Base-by-base conservation (phyloP, 2,888 invertebrate species). In the Drosophila paracracens region DNA sequence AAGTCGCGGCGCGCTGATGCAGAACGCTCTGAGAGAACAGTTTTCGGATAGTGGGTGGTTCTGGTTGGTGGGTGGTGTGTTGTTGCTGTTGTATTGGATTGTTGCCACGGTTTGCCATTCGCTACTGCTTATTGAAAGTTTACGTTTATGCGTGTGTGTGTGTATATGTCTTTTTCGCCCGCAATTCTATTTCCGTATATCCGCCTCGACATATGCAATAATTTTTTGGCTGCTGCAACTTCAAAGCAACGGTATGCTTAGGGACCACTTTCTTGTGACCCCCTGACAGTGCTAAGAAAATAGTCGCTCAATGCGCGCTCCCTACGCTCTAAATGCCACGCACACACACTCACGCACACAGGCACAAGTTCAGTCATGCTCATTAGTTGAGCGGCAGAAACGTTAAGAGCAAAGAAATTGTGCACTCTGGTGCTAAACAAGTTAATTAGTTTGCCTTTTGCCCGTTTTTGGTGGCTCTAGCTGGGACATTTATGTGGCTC, bases 401-500 rank as follows among this genome's bases (percentile, higher is more conserved):
- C 63, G 66, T 50, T 69, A 48, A 59, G 67, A 61, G 74, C 81
- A 66, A 63, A 62, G 78, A 76, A 83, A 76, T 60, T 74, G 83
- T 64, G 80, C 82, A 60, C 74, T 74, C 80, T 73, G 82, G 80
- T 75, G 86, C 90, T 88, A 87, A 87, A 85, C 88, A 89, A 87
- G 86, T 87, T 87, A 87, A 87, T 87, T 87, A 87, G 84, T 83
- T 88, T 89, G 75, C 62, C 81, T 73, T 82, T 74, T 82, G 73
- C 69, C 64, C 76, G 68, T 70, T 81, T 77, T 63, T 61, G 38
- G 48, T 62, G 68, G 68, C 53, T 68, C 68, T 71, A 40, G 71
- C 76, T 67, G 79, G 51, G 70, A 66, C 79, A 74, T 81, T 81
- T 80, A 74, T 80, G 74, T 83, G 68, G 75, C 75, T 62, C 67